phyloP scores from a whole-genome alignment of 2,113 vertebrate genomes.

The Astatotilapia flaviijosephi region DNA sequence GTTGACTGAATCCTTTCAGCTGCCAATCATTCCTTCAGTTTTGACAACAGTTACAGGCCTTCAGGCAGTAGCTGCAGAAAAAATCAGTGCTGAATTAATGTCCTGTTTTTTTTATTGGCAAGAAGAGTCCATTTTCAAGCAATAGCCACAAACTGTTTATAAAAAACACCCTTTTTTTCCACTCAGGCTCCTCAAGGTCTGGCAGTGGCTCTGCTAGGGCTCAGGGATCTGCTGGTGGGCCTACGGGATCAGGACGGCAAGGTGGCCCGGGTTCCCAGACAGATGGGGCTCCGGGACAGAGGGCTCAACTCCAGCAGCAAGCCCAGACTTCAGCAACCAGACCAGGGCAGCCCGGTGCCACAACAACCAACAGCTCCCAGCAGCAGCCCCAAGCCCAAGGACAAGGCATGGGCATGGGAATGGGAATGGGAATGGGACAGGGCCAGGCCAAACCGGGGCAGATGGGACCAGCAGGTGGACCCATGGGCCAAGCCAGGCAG shows the following conservation, averaged over 20 bases:
- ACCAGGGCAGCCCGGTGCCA: slow-evolving; percentile 54
- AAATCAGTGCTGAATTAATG: not conserved
- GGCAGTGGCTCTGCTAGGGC: slow-evolving; percentile 36
- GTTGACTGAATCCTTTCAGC: not conserved
- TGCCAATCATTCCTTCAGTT: not conserved
- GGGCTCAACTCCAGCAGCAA: slow-evolving; percentile 69
- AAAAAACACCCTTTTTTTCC: not conserved
- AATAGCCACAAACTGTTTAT: not conserved
- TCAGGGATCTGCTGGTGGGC: slow-evolving; percentile 52
- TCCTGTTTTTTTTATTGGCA: not conserved
- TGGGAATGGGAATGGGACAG: slow-evolving; percentile 29
- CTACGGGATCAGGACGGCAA: slow-evolving; percentile 52
- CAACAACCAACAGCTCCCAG: slow-evolving; percentile 30
- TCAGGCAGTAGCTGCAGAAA: not conserved
- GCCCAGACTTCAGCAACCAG: slow-evolving; percentile 61
- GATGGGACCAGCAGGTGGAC: slow-evolving; percentile 51
- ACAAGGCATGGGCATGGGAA: slow-evolving; percentile 39
- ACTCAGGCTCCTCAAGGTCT: slow-evolving; percentile 57
- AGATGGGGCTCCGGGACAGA: slow-evolving; percentile 60
- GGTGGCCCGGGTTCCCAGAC: slow-evolving; percentile 57
- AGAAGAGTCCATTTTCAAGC: not conserved
- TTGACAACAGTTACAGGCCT: not conserved
- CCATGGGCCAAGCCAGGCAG: slow-evolving; percentile 59
- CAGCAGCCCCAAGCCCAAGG: slow-evolving; percentile 63
- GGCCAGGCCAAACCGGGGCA: slow-evolving; percentile 68